Base-by-base conservation (phyloP, 1,140 invertebrate genomes). In the Diabrotica virgifera region DNA sequence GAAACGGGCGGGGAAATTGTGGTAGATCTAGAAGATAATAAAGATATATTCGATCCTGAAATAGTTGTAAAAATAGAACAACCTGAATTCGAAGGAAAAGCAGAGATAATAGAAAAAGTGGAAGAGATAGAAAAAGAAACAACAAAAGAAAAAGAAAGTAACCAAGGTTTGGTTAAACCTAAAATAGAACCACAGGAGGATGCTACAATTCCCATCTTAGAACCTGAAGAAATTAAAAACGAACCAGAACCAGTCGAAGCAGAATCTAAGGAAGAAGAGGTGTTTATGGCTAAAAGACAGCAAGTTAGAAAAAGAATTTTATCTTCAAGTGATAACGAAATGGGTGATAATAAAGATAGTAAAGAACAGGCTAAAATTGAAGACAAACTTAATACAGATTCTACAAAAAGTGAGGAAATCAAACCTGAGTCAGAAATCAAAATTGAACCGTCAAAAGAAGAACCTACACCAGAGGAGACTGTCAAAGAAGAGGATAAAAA, bases 101-200 rank as follows among this genome's bases (percentile, higher is more conserved):
- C 61, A 11, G 67, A 63, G 36, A 46, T 64, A 46, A 63, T 70
- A 54, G 73, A 78, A 67, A 54, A 68, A 57, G 72, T 76, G 52
- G 76, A 76, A 70, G 60, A 73, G 63, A 56, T 66, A 38, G 59
- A 56, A 11, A 5, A 14, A 61, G 68, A 77, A 60, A 67, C 74
- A 61, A 77, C 80, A 57, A 40, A 36, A 37, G 24, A 14, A 10
- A 60, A 60, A 51, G 38, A 60, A 46, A 37, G 38, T 11, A 7
- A 9, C 35, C n/a, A 52, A 52, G 5, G 5, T 0, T 6, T 52
- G n/a, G 14, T 12, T 52, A 52, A 52, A 52, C 6, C 14, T 52
- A 14, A 52, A 52, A 10, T n/a, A 5, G 14, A 14, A 12, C 51
- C 51, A 8, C 51, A 52, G 51, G 51, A 4, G 24, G 24, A 24